Conservation (phyloP, 2,797 vertebrate species). For the Decapterus maruadsi region DNA sequence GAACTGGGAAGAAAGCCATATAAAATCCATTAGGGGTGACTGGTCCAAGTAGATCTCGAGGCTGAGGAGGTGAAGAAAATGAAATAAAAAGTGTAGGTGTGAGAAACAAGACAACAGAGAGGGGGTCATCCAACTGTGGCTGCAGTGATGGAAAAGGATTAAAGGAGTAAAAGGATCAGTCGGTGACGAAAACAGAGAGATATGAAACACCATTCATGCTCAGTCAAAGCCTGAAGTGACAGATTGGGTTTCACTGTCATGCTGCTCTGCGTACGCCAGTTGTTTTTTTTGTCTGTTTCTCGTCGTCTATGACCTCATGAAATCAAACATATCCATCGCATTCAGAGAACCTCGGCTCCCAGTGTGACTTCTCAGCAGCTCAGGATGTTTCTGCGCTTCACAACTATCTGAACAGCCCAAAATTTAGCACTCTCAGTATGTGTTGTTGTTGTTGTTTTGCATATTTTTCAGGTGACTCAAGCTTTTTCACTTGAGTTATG, state of each 20-base stretch:
- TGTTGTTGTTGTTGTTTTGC: constrained; percentile 11
- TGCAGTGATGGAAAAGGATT: background rate
- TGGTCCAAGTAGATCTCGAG: constrained; percentile 15
- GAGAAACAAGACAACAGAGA: constrained; percentile 11
- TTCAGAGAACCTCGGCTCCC: constrained; percentile 24
- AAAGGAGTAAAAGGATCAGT: constrained; percentile 8
- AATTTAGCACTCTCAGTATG: constrained; percentile 25
- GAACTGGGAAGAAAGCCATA: constrained; percentile 28
- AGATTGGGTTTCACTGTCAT: background rate
- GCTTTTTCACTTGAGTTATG: background rate
- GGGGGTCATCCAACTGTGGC: background rate
- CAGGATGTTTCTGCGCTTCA: constrained; percentile 25
- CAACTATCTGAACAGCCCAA: constrained; percentile 27
- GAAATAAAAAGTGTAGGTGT: background rate
- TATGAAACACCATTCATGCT: background rate
- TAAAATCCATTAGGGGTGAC: constrained; percentile 20
- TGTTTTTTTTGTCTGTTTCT: background rate
- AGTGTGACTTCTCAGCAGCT: constrained; percentile 25
- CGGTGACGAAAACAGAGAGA: background rate
- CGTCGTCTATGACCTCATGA: constrained; percentile 18
- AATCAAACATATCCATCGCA: constrained; percentile 29
- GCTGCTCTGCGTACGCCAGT: too few relatives aligned
- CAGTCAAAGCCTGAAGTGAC: background rate
- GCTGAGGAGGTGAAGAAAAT: too few relatives aligned
- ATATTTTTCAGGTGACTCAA: constrained; percentile 5